phyloP scores from a whole-genome alignment of 2,113 vertebrate genomes.

The Pygathrix nemaeus region DNA sequence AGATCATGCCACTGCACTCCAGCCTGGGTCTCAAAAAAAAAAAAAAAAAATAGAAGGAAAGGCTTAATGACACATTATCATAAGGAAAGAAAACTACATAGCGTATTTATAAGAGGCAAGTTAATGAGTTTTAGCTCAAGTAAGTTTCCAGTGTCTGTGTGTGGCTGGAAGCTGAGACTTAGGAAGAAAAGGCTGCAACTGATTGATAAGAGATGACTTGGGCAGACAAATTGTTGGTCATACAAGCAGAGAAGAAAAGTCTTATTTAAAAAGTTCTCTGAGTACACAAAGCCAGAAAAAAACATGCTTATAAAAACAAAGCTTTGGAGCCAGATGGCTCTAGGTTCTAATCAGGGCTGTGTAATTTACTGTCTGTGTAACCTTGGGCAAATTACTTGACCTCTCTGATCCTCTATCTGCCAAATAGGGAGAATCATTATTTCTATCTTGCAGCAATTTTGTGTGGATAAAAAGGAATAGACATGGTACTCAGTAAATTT shows the following conservation, averaged over 20 bases:
- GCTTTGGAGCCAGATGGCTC: neutral
- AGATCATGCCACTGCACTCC: no score
- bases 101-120: neutral
- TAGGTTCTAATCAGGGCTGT: neutral
- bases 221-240: neutral
- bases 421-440: neutral
- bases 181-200: neutral
- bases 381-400: neutral
- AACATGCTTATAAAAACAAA: neutral
- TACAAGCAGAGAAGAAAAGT: neutral
- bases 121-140: neutral
- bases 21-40: no score
- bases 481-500: neutral
- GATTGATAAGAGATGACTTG: neutral
- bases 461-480: neutral
- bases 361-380: neutral
- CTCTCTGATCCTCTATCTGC: neutral
- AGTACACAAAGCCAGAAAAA: neutral
- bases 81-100: neutral
- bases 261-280: neutral
- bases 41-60: neutral
- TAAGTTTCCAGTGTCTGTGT: neutral
- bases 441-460: neutral
- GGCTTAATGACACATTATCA: neutral
- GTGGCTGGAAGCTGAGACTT: neutral